phyloP scores from a whole-genome alignment of 1,140 invertebrate species.

The Rhopalosiphum maidis region DNA sequence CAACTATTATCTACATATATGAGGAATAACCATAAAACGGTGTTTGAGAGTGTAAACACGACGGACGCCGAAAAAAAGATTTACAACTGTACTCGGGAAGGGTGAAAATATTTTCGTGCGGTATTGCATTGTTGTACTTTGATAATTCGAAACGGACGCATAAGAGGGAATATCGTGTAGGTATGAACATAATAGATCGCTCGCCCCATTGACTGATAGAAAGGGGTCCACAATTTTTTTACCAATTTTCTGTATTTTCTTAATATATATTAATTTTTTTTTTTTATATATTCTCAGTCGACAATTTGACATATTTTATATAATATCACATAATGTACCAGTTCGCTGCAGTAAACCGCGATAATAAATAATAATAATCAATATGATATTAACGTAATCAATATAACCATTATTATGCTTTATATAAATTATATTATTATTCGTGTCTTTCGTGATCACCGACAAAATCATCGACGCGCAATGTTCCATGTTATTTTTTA shows the following conservation, averaged over 20 bases:
- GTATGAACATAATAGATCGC: neutral
- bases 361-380: neutral
- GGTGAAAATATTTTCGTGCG: neutral
- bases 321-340: neutral
- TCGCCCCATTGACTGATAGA: neutral
- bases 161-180: neutral
- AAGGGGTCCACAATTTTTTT: neutral
- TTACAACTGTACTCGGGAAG: neutral
- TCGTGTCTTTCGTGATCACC: neutral
- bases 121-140: slow-evolving; percentile 12
- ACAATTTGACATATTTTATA: neutral
- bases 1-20: neutral
- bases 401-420: neutral
- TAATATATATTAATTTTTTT: neutral
- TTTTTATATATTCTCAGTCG: neutral
- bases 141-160: slow-evolving; percentile 16
- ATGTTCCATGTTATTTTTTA: no score
- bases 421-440: neutral
- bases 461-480: no score
- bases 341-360: neutral
- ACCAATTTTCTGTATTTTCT: neutral
- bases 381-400: neutral
- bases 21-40: slow-evolving; percentile 13
- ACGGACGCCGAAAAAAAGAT: neutral
- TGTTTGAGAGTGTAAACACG: neutral